These are phyloP conservation scores for Carcina quercana DNA, from an alignment of 2,888 invertebrate genomes.

Conservation along the genomic window DNA sequence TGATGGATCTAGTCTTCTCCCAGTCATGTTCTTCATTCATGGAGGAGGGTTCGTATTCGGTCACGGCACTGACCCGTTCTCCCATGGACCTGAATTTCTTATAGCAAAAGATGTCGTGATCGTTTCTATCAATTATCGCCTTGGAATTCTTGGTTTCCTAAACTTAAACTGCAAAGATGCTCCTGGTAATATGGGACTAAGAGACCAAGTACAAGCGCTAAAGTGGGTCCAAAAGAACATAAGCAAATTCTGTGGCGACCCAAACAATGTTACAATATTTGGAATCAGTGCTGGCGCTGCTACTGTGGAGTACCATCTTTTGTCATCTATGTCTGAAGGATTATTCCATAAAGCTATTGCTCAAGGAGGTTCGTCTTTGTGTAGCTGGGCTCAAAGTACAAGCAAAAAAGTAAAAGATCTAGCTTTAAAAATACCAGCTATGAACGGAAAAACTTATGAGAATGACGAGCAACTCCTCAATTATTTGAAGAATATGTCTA, in stretches of 20 bases:
- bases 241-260: conserved; percentile 58
- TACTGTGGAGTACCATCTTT: conserved; percentile 54
- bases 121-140: conserved; percentile 58
- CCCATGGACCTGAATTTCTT: conserved; percentile 57
- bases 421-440: conserved; percentile 37
- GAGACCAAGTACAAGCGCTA: conserved; percentile 68
- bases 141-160: conserved; percentile 61
- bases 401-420: conserved; percentile 33
- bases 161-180: conserved; percentile 53
- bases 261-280: conserved; percentile 64
- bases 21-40: conserved; percentile 65
- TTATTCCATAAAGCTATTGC: conserved; percentile 70
- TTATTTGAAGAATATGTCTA: conserved; percentile 40
- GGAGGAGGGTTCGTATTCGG: conserved; percentile 65
- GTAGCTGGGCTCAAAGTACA: conserved; percentile 59
- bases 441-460: conserved; percentile 30
- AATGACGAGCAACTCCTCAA: conserved; percentile 38
- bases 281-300: conserved; percentile 71
- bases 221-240: conserved; percentile 71
- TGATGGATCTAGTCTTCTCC: conserved; percentile 25
- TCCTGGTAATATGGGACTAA: conserved; percentile 65
- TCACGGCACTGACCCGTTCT: conserved; percentile 47
- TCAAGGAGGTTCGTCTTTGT: conserved; percentile 68
- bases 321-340: conserved; percentile 60
- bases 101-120: conserved; percentile 55